Base-by-base conservation (phyloP, 2,797 vertebrate species). In the Anomalospiza imberbis region DNA sequence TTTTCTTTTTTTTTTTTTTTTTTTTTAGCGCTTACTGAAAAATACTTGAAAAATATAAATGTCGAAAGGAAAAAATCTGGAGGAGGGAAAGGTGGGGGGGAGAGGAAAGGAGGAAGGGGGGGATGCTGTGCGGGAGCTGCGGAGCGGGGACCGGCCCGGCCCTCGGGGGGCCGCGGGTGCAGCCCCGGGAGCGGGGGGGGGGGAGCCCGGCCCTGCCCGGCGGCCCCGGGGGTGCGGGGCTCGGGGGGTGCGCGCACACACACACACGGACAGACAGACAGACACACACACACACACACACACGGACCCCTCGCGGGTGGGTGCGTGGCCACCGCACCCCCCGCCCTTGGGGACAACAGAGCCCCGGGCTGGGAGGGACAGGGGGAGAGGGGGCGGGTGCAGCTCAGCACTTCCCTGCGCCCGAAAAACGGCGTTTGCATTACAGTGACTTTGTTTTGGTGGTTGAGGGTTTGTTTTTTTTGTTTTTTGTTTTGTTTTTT, bases 1-100 rank as follows among this genome's bases (percentile, higher is more conserved):
- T 22, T 17, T 51, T 31, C 12, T 57, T 44, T 40, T n/a, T 34
- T 36, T 19, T 55, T 17, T 42, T 36, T 61, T 32, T 54, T 32
- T 91, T 77, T 76, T 54, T 88, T 18, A 92, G 89, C 85, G 91
- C 94, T 68, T 87, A 91, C 85, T 94, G 86, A 94, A 95, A 93
- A 94, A 95, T 91, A 88, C 86, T 93, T 91, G 73, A 92, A 91
- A 92, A 95, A 94, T 93, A 92, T 73, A 94, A 93, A 91, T 88
- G 89, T 88, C 20, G 60, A 93, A 94, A 91, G 79, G 88, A 72
- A 95, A 82, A 82, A 79, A 91, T 91, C 62, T 89, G 80, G 79
- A 55, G 26, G n/a, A 12, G 55, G 55, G 55, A 8, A 55, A n/a
- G 9, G 19, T 54, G 9, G 19, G 54, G 4, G 11, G 32, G 20